phyloP scores from a whole-genome alignment of 2,113 vertebrate genomes.

The Cynoglossus semilaevis region DNA sequence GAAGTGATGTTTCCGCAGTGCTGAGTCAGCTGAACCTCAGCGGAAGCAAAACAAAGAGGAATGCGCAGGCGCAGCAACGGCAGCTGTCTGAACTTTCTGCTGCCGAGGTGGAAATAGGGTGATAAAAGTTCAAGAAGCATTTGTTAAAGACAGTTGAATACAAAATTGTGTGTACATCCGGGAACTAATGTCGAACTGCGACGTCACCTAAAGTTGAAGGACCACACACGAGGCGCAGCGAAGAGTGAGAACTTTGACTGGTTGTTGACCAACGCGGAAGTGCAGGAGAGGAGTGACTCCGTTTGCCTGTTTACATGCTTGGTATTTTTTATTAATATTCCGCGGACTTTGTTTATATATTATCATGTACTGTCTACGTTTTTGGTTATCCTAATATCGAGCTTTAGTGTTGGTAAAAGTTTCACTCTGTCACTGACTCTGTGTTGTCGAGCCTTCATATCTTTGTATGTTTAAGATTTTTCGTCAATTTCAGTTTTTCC shows the following conservation, averaged over 20 bases:
- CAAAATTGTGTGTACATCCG: too few species aligned
- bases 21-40: constrained; percentile 37
- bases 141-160: too few species aligned
- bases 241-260: constrained; percentile 3
- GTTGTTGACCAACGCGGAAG: constrained; percentile 29
- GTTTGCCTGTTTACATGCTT: neutral
- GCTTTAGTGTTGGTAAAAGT: too few species aligned
- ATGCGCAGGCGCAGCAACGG: constrained; percentile 8
- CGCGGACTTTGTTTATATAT: too few species aligned
- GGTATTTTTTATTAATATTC: neutral
- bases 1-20: constrained; percentile 7
- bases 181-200: neutral
- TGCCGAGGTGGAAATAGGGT: neutral
- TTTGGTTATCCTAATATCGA: too few species aligned
- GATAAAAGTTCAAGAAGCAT: neutral
- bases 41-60: constrained; percentile 38
- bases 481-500: too few species aligned
- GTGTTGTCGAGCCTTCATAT: too few species aligned
- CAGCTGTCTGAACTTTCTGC: neutral
- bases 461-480: too few species aligned
- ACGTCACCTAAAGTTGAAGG: neutral
- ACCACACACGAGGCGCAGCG: neutral
- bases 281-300: neutral
- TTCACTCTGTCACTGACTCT: too few species aligned
- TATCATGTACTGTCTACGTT: neutral